A percentile compares a stretch with the other conserved stretches of the same genome.
These are phyloP conservation scores for Neria commutata DNA, from an alignment of 2,888 invertebrate species.

Conservation along the genomic window DNA sequence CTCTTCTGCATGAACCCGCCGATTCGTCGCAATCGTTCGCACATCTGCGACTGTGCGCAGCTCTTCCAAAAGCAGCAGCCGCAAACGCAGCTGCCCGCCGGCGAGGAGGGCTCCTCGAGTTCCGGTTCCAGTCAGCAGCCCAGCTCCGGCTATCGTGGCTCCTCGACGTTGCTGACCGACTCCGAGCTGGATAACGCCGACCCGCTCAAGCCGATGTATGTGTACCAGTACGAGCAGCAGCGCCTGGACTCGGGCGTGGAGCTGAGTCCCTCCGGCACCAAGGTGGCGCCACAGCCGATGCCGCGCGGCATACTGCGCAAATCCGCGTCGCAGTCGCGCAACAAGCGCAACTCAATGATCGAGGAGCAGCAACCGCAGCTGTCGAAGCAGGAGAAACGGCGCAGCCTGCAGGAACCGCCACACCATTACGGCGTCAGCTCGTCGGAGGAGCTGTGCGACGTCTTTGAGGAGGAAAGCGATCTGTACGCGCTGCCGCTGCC, in stretches of 20 bases:
- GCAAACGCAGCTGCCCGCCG: slow-evolving; percentile 31
- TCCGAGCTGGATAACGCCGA: slow-evolving; percentile 63
- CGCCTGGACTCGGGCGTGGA: slow-evolving; percentile 67
- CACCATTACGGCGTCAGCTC: slow-evolving; percentile 59
- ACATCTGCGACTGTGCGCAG: slow-evolving; percentile 60
- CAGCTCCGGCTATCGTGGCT: slow-evolving; percentile 85
- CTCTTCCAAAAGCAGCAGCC: slow-evolving; percentile 46
- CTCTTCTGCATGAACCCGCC: slow-evolving; percentile 67
- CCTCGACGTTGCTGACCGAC: slow-evolving; percentile 80
- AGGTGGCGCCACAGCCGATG: slow-evolving; percentile 70
- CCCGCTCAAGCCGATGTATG: slow-evolving; percentile 70
- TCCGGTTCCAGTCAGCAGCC: slow-evolving; percentile 74
- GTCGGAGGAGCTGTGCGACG: slow-evolving; percentile 56
- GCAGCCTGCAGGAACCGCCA: slow-evolving; percentile 79
- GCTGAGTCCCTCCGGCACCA: slow-evolving; percentile 60
- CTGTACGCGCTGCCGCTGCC: slow-evolving; percentile 36
- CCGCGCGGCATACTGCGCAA: slow-evolving; percentile 58
- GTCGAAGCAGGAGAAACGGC: slow-evolving; percentile 66
- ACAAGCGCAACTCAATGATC: slow-evolving; percentile 81
- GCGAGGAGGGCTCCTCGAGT: slow-evolving; percentile 43
- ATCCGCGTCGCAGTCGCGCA: slow-evolving; percentile 59
- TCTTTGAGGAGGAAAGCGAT: slow-evolving; percentile 50
- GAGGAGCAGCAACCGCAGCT: slow-evolving; percentile 66
- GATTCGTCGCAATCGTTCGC: slow-evolving; percentile 67
- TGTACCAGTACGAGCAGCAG: slow-evolving; percentile 81